phyloP scores from a whole-genome alignment of 2,797 vertebrate species.

The Microctenopoma lineatum region DNA sequence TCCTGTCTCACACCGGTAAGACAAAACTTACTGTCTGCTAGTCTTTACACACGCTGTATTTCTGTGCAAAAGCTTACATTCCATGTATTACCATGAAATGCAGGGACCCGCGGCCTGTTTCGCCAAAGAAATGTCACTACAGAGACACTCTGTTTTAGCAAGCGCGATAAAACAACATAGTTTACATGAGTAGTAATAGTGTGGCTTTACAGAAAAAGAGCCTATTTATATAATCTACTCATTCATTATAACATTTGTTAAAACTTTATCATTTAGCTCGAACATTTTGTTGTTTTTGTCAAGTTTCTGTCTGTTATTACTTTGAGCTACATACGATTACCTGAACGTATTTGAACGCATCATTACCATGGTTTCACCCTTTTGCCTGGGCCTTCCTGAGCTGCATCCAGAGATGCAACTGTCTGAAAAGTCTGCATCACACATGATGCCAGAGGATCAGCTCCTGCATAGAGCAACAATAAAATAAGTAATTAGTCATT shows the following conservation, averaged over 20 bases:
- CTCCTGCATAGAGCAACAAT: background rate
- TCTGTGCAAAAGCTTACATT: background rate
- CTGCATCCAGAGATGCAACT: background rate
- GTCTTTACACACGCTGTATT: background rate
- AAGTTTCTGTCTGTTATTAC: no score
- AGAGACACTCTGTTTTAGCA: background rate
- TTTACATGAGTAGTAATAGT: no score
- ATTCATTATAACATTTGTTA: no score
- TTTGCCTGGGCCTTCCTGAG: background rate
- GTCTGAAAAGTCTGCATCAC: background rate
- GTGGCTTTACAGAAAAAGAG: no score
- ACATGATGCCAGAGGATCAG: background rate
- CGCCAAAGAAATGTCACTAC: background rate
- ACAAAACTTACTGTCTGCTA: background rate
- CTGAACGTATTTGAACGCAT: no score
- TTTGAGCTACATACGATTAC: no score
- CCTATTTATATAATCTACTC: no score
- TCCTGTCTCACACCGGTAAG: constrained; percentile 58
- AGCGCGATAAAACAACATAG: no score
- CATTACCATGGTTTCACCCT: no score
- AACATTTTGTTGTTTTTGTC: no score
- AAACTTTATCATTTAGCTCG: no score
- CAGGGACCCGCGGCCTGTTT: background rate
- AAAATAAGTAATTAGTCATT: background rate
- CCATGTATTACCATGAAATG: background rate